Evolutionary conservation across 2,113 vertebrate genomes (phyloP), one percentile per base, ranked within the genome.

Genomic region (Datnioides undecimradiatus): DNA sequence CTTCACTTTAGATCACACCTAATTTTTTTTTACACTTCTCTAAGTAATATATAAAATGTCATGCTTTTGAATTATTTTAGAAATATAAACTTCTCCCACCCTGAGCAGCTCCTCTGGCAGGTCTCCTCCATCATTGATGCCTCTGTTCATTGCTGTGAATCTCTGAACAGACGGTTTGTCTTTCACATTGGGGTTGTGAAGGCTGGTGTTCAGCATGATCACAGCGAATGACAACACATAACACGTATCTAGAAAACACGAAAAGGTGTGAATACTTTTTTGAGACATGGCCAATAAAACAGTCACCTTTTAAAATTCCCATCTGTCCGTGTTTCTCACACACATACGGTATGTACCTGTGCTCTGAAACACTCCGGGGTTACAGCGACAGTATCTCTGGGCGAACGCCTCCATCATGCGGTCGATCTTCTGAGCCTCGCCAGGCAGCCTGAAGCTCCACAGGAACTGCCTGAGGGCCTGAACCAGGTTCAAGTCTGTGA

Each of bases 401-500:
- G 98, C 98, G 8, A 99, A 99, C 0, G 98, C 97, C 91, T 99
- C 98, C 98, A 99, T 99, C 98, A 99, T 99, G 41, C 98, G 95
- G 93, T 99, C 98, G 0, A 99, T 99, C 94, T 99, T 99, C 94
- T 99, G 98, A 0, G 98, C 98, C 89, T 99, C 98, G 0, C 98
- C 98, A 0, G 98, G 98, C 86, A 99, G 94, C 10, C 98, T 93
- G 85, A 99, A 99, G 92, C 98, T 99, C 98, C 98, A 99, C 58
- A 99, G 95, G 87, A 99, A 99, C 94, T 99, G 98, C 84, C 98
- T 96, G 63, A 96, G 93, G 10, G 95, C 95, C 90, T 96, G 95
- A 25, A 99, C 97, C 6, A 99, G 95, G 94, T 99, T 98, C 67
- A 99, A 94, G 91, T 99, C 98, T 0, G 97, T 96, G 94, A 99